phyloP scores from a whole-genome alignment of 2,113 vertebrate species.

The Chamaetylas fuelleborni region DNA sequence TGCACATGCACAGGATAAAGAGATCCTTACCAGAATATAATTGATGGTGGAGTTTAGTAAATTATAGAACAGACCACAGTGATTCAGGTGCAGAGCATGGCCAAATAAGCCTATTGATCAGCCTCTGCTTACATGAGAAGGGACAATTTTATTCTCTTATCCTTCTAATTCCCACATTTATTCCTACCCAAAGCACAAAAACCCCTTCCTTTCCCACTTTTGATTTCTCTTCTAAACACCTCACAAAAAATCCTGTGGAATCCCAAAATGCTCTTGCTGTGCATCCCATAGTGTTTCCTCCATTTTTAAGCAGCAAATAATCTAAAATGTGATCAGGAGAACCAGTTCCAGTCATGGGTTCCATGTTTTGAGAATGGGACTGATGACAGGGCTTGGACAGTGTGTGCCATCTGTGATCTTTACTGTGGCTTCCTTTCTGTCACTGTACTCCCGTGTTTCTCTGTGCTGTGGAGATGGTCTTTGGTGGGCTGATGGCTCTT shows the following conservation, averaged over 20 bases:
- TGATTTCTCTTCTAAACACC: neutral
- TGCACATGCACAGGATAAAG: neutral
- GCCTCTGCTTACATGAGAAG: neutral
- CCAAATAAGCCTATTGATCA: neutral
- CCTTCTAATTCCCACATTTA: neutral
- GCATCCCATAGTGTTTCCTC: neutral
- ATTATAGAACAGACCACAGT: neutral
- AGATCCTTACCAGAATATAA: neutral
- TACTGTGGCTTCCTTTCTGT: neutral
- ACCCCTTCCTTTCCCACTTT: neutral
- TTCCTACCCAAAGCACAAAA: neutral
- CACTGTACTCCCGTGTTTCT: neutral
- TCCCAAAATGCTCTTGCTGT: neutral
- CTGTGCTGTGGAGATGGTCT: neutral
- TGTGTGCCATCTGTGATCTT: neutral
- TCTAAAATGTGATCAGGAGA: neutral
- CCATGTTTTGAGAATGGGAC: neutral
- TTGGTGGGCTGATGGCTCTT: neutral
- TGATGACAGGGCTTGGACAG: neutral
- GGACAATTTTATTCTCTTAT: neutral
- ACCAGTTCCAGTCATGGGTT: fast-evolving
- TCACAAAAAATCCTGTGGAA: neutral
- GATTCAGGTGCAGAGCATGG: neutral
- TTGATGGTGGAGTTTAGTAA: neutral
- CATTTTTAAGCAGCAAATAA: neutral